Percentiles rank a stretch among this genome's conserved stretches.
phyloP scores from a whole-genome alignment of 2,888 invertebrate genomes.

The Cephus nigrinus region DNA sequence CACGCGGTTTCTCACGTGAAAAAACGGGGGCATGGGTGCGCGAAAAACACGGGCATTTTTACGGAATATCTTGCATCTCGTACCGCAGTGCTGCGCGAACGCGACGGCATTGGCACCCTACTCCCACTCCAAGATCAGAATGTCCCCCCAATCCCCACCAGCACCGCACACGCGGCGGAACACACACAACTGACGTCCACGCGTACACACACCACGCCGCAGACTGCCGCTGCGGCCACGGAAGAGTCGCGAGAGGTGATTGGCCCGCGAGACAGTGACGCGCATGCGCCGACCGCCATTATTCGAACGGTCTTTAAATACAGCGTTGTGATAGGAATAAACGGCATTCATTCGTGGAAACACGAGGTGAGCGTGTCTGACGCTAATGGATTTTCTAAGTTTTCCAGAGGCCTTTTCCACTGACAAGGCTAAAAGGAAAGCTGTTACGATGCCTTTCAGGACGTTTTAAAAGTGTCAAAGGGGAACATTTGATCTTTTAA shows the following conservation, averaged over 20 bases:
- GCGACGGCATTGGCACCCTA: neutral
- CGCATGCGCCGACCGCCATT: neutral
- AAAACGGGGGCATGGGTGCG: constrained; percentile 41
- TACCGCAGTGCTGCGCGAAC: constrained; percentile 30
- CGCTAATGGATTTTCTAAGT: neutral
- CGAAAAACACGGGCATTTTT: constrained; percentile 48
- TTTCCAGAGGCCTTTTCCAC: neutral
- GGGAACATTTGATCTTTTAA: neutral
- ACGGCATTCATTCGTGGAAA: neutral
- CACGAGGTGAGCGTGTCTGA: neutral
- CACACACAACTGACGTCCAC: neutral
- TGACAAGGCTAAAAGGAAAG: neutral
- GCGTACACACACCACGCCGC: too few species aligned
- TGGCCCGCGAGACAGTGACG: neutral
- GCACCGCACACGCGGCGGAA: too few species aligned
- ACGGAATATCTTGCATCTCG: constrained; percentile 46
- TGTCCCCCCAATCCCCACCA: neutral
- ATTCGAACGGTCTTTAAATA: neutral
- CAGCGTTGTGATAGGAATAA: neutral
- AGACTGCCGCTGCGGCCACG: neutral
- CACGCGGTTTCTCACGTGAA: constrained; percentile 38
- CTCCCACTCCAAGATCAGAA: neutral
- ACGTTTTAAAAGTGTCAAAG: neutral
- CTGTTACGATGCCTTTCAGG: neutral
- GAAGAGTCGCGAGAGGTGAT: neutral